A percentile compares a stretch with the other conserved stretches of the same genome.
These are phyloP conservation scores for Apodemus speciosus DNA, from an alignment of 2,113 vertebrate species.

Conservation along the genomic window DNA sequence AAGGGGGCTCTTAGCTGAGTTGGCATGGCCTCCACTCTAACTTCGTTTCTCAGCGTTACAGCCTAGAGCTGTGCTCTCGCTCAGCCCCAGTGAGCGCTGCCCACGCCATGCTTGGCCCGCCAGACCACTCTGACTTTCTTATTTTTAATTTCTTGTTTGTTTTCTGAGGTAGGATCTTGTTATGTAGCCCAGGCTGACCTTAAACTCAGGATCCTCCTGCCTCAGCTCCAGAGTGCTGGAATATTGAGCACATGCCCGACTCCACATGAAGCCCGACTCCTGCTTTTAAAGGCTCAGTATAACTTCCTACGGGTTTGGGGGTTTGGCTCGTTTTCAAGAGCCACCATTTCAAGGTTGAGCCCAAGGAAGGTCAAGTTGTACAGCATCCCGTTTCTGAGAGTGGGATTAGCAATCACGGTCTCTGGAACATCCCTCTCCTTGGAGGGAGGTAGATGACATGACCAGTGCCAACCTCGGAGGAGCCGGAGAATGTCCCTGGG, in stretches of 20 bases:
- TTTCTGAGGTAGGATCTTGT: not conserved
- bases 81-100: not conserved
- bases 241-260: not conserved
- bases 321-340: not conserved
- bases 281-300: not conserved
- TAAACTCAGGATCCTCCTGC: not conserved
- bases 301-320: not conserved
- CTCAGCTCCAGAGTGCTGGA: not conserved
- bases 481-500: not conserved
- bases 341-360: not conserved
- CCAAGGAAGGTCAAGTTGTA: not conserved
- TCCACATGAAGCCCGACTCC: not conserved
- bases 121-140: not conserved
- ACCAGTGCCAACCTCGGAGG: accelerated
- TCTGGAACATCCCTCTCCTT: not conserved
- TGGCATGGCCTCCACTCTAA: not conserved
- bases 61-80: not conserved
- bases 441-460: not conserved
- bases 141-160: not conserved
- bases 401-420: not conserved
- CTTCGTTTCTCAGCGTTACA: not conserved
- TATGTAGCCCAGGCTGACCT: too few species aligned
- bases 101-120: too few species aligned
- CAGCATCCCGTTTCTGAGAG: not conserved
- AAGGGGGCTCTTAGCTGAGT: not conserved